phyloP scores from a whole-genome alignment of 2,797 vertebrate species.

The Acanthurus leucopareius region DNA sequence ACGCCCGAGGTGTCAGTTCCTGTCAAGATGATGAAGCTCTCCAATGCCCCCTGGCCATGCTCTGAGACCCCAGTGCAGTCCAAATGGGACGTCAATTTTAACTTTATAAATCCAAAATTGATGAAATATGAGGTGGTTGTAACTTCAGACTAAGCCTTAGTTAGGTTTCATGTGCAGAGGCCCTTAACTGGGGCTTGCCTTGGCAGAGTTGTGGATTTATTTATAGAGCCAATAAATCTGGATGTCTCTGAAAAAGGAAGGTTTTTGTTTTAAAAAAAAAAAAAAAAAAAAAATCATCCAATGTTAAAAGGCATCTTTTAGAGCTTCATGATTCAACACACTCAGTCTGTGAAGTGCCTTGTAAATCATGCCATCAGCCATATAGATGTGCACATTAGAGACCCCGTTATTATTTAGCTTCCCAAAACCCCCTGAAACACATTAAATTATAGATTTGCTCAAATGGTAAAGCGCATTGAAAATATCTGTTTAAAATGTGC shows the following conservation, averaged over 20 bases:
- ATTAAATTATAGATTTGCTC: background rate
- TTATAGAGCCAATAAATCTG: constrained; percentile 67
- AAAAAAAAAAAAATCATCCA: constrained; percentile 24
- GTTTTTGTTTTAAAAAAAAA: constrained; percentile 48
- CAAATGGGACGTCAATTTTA: constrained; percentile 79
- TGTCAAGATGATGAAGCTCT: constrained; percentile 86
- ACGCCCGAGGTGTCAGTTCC: constrained; percentile 80
- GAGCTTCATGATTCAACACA: constrained; percentile 22
- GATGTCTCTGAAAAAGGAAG: constrained; percentile 32
- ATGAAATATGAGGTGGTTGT: constrained; percentile 75
- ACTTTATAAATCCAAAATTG: constrained; percentile 80
- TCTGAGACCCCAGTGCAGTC: constrained; percentile 68
- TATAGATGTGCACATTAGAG: background rate
- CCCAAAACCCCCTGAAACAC: background rate
- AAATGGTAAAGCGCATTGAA: background rate
- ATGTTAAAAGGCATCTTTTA: constrained; percentile 41
- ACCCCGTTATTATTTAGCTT: background rate
- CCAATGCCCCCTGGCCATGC: constrained; percentile 61
- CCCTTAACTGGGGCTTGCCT: constrained; percentile 62
- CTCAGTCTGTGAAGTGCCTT: background rate
- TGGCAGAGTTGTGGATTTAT: constrained; percentile 58
- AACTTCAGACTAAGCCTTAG: constrained; percentile 64
- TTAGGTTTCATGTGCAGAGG: constrained; percentile 56
- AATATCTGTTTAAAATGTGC: background rate
- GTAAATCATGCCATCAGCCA: background rate